Conservation (phyloP, 1,140 invertebrate genomes). For the Laodelphax striatellus region DNA sequence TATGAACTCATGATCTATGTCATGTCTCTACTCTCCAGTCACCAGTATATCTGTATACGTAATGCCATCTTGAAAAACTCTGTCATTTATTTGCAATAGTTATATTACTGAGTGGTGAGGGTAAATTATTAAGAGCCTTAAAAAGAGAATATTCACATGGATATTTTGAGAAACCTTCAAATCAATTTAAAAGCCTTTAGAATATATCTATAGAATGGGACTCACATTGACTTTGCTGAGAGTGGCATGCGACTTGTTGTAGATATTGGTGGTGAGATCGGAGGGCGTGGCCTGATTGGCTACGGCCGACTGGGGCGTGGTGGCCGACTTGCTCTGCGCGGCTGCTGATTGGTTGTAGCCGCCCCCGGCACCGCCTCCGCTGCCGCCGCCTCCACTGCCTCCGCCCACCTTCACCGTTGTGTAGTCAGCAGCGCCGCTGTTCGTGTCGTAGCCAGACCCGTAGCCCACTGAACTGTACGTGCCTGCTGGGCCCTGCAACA, state of each 20-base stretch:
- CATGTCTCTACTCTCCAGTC: too few relatives aligned
- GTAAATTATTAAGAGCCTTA: too few relatives aligned
- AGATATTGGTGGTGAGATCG: conserved; percentile 53
- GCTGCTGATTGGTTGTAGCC: conserved; percentile 29
- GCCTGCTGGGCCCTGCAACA: conserved; percentile 40
- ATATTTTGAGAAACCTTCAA: too few relatives aligned
- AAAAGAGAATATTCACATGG: too few relatives aligned
- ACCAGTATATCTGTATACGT: too few relatives aligned
- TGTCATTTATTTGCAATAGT: too few relatives aligned
- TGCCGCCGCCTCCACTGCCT: conserved; percentile 21
- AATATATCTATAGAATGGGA: too few relatives aligned
- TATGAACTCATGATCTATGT: too few relatives aligned
- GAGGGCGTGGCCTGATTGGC: conserved; percentile 41
- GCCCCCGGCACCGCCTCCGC: conserved; percentile 27
- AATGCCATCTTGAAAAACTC: too few relatives aligned
- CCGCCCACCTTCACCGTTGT: conserved; percentile 24
- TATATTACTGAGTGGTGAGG: too few relatives aligned
- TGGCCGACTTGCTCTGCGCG: conserved; percentile 40
- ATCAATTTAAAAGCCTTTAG: too few relatives aligned
- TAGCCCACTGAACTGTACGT: conserved; percentile 47
- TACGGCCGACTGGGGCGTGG: conserved; percentile 26
- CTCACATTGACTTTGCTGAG: conserved; percentile 61
- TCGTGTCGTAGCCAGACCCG: conserved; percentile 52
- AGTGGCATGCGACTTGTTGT: conserved; percentile 58
- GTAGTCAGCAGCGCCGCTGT: conserved; percentile 39